These are phyloP conservation scores for Poecilia wingei DNA, from an alignment of 2,797 vertebrate genomes.

Conservation along the genomic window DNA sequence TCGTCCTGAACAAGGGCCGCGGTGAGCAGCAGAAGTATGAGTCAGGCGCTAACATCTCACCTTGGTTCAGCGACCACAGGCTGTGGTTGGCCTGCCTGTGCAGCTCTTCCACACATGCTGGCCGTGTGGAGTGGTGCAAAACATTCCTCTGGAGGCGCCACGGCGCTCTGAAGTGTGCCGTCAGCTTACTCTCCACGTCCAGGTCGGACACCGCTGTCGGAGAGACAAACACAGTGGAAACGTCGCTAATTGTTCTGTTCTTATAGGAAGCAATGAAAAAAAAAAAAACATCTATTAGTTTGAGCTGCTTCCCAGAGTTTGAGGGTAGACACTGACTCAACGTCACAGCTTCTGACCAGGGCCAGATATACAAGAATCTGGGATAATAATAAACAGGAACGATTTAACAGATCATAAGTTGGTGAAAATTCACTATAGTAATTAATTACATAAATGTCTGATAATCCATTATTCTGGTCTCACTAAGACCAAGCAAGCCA, in stretches of 20 bases:
- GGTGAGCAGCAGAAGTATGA: neutral
- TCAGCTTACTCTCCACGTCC: conserved; percentile 95
- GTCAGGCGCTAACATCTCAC: conserved; percentile 62
- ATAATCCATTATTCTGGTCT: no score
- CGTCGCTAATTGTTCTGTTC: neutral
- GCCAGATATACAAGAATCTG: no score
- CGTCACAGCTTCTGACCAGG: neutral
- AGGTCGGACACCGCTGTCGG: conserved; percentile 91
- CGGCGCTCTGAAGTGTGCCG: conserved; percentile 86
- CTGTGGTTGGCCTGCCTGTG: conserved; percentile 88
- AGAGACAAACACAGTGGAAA: conserved; percentile 12
- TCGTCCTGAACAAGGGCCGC: neutral
- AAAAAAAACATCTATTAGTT: neutral
- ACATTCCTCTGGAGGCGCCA: conserved; percentile 93
- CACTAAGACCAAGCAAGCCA: no score
- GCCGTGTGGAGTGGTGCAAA: conserved; percentile 88
- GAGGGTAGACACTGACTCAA: neutral
- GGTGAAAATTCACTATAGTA: no score
- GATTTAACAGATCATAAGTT: no score
- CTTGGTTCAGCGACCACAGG: conserved; percentile 85
- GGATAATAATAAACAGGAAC: no score
- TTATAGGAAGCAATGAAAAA: neutral
- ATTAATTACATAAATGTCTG: no score
- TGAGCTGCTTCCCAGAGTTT: neutral
- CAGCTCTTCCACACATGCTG: conserved; percentile 91